Conservation (phyloP, 2,888 invertebrate genomes). For the Cryptus viduatorius region DNA sequence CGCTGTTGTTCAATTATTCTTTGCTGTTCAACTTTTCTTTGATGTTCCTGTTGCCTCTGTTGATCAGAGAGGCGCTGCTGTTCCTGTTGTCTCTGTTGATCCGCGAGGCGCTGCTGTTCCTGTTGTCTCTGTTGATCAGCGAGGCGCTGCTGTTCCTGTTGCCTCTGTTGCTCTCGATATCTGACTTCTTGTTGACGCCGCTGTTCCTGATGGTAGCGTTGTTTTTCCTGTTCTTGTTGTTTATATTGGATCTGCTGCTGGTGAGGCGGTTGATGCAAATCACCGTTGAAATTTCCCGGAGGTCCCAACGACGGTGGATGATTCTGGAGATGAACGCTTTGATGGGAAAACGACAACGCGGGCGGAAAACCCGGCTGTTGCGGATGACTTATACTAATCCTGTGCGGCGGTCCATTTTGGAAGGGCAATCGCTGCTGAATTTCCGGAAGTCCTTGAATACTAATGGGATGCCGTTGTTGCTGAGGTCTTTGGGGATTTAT, state of each 20-base stretch:
- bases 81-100: slow-evolving; percentile 71
- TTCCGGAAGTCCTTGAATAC: slow-evolving; percentile 82
- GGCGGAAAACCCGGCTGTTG: slow-evolving; percentile 79
- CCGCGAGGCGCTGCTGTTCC: slow-evolving; percentile 73
- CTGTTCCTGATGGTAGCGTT: slow-evolving; percentile 76
- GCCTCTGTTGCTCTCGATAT: slow-evolving; percentile 78
- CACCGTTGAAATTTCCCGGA: slow-evolving; percentile 69
- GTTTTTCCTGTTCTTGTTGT: slow-evolving; percentile 75
- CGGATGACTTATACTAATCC: slow-evolving; percentile 81
- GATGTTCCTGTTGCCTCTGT: slow-evolving; percentile 83
- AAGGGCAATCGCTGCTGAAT: slow-evolving; percentile 81
- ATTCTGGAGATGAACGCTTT: slow-evolving; percentile 78
- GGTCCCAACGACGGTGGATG: slow-evolving; percentile 69
- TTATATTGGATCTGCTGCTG: slow-evolving; percentile 58
- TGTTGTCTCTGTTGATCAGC: slow-evolving; percentile 74
- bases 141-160: slow-evolving; percentile 75
- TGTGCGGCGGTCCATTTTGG: slow-evolving; percentile 83
- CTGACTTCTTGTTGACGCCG: slow-evolving; percentile 75
- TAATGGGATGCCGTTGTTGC: slow-evolving; percentile 79
- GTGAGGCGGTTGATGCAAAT: slow-evolving; percentile 57
- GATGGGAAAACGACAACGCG: slow-evolving; percentile 78
- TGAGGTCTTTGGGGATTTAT: slow-evolving; percentile 70
- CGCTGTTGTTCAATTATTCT: slow-evolving; percentile 73
- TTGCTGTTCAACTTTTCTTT: slow-evolving; percentile 73
- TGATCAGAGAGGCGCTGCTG: slow-evolving; percentile 77